phyloP scores from a whole-genome alignment of 2,888 invertebrate genomes.

The Apotomis turbidana region DNA sequence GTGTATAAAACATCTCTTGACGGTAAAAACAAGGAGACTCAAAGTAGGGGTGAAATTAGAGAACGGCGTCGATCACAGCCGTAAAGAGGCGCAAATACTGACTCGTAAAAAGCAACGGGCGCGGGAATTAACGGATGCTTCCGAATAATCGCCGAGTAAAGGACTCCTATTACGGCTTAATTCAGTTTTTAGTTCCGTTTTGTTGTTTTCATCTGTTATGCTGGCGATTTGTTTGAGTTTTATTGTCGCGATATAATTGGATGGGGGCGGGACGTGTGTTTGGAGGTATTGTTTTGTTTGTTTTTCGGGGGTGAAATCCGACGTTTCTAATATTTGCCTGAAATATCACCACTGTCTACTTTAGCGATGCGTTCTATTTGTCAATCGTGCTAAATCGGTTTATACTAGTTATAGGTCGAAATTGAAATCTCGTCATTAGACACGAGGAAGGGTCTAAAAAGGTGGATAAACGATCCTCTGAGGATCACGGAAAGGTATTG shows the following conservation, averaged over 20 bases:
- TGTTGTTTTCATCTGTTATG: conserved; percentile 15
- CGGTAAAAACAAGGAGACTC: conserved; percentile 24
- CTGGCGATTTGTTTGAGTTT: conserved; percentile 18
- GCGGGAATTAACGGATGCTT: conserved; percentile 34
- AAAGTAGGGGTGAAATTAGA: conserved; percentile 30
- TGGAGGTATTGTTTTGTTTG: neutral
- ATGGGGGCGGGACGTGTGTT: neutral
- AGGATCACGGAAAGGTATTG: too few species aligned
- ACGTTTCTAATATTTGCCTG: neutral
- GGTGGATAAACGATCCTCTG: too few species aligned
- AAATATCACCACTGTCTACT: neutral
- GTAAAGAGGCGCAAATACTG: conserved; percentile 34
- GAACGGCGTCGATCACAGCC: conserved; percentile 32
- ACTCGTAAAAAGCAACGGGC: conserved; percentile 38
- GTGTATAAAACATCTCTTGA: conserved; percentile 7
- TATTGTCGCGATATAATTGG: conserved; percentile 26
- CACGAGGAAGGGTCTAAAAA: too few species aligned
- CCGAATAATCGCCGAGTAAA: conserved; percentile 30
- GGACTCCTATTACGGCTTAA: conserved; percentile 29
- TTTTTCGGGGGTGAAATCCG: neutral
- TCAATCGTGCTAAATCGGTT: too few species aligned
- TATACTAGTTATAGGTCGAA: too few species aligned
- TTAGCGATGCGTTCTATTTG: neutral
- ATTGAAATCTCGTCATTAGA: too few species aligned
- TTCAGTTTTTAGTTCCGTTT: conserved; percentile 32